Base-by-base conservation (phyloP, 2,113 vertebrate species). In the Benitochromis conjunctus region DNA sequence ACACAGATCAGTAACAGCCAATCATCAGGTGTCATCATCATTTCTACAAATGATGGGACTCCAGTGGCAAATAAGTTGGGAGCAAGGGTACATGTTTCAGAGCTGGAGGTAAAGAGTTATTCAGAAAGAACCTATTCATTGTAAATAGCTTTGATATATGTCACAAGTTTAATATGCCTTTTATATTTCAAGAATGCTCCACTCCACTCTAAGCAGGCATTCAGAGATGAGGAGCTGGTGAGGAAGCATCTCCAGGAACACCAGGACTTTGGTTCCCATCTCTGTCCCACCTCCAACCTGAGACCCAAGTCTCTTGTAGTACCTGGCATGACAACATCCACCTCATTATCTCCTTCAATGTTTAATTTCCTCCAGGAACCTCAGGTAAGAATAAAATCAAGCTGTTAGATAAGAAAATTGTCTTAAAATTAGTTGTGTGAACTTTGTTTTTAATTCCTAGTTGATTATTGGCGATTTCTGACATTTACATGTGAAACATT, bases 281-380 rank as follows among this genome's bases (percentile, higher is more conserved):
- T 95, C 18, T 95, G 95, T 0, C 96, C 95, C 2, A 34, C 95
- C 0, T 95, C 96, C 4, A 53, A 93, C 86, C 83, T 94, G 24
- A 96, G 98, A 92, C 98, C 98, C 2, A 98, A 97, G 93, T 99
- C 98, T 0, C 82, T 99, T 78, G 98, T 98, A 0, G 97, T 98
- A 80, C 97, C 98, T 0, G 97, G 98, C 82, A 94, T 98, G 95
- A 97, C 95, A 78, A 97, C 97, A 2, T 95, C 94, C 13, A 91
- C 83, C 69, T 87, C 84, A 77, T 83, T 88, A 48, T 88, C 82
- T 76, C 82, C 92, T 74, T 89, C 93, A 36, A 64, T 89, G 79
- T 85, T 90, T 2, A 91, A 80, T 19, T 95, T 95, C 51, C 94
- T 97, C 4, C 95, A 96, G 1, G 98, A 99, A 92, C 94, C 96